phyloP scores from a whole-genome alignment of 2,113 vertebrate genomes.

The Ophiodon elongatus region DNA sequence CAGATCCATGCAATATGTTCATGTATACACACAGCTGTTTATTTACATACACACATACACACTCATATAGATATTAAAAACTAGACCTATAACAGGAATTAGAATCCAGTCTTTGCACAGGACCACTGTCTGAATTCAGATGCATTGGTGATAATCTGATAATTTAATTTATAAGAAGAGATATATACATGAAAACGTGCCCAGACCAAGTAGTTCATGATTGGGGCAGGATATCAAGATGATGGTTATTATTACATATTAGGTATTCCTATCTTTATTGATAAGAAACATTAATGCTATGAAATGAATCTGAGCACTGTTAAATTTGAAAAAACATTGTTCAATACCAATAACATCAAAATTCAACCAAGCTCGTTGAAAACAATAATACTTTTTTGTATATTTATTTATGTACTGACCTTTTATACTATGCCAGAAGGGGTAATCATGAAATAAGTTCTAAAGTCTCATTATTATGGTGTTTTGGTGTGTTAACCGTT shows the following conservation, averaged over 20 bases:
- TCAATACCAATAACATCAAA: not conserved
- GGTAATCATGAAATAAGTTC: not conserved
- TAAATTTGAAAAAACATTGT: no score
- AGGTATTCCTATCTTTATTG: not conserved
- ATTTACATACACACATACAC: not conserved
- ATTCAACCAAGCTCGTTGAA: not conserved
- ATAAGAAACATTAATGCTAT: not conserved
- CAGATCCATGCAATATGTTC: not conserved
- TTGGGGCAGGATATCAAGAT: not conserved
- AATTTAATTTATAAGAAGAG: not conserved
- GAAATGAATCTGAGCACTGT: not conserved
- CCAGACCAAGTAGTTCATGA: not conserved
- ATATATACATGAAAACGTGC: not conserved
- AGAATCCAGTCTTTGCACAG: not conserved
- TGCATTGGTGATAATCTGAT: not conserved
- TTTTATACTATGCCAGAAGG: not conserved
- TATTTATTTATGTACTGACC: not conserved
- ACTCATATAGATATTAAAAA: not conserved
- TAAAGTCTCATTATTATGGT: not conserved
- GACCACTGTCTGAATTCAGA: not conserved
- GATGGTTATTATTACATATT: not conserved
- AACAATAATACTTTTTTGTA: not conserved
- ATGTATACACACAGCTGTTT: not conserved
- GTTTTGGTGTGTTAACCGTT: not conserved
- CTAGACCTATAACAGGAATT: not conserved